Percentiles rank a stretch among this genome's conserved stretches.
Conservation (phyloP, 2,113 vertebrate species). For the Neotragus moschatus region DNA sequence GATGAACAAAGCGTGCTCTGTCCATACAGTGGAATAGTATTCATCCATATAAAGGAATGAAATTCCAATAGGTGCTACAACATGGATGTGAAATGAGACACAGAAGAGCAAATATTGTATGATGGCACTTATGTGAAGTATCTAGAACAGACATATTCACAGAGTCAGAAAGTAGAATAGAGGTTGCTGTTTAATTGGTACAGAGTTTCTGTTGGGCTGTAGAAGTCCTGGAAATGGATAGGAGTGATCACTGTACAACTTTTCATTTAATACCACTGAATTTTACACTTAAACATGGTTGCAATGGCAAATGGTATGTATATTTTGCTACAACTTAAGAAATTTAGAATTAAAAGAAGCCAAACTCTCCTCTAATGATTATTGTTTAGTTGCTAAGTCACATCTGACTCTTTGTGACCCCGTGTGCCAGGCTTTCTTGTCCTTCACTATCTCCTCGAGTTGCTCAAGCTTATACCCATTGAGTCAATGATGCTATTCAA, state of each 20-base stretch:
- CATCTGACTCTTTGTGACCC: neutral
- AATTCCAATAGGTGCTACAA: neutral
- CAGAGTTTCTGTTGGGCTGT: neutral
- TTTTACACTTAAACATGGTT: neutral
- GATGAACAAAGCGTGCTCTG: neutral
- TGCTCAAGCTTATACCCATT: neutral
- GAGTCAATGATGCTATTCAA: neutral
- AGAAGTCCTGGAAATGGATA: neutral
- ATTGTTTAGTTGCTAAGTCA: neutral
- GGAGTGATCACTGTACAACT: neutral
- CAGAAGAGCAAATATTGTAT: neutral
- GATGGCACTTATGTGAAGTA: neutral
- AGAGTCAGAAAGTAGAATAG: neutral
- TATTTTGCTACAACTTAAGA: neutral
- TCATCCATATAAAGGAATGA: neutral
- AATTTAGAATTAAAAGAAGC: neutral
- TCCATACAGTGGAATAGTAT: neutral
- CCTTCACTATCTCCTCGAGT: neutral
- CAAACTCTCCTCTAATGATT: neutral
- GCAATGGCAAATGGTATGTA: neutral
- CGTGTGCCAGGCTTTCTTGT: neutral
- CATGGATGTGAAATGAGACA: neutral
- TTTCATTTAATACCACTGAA: neutral
- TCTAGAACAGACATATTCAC: neutral
- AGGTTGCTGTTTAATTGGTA: neutral